Conservation (phyloP, 2,888 invertebrate genomes). For the Hemaris fuciformis region DNA sequence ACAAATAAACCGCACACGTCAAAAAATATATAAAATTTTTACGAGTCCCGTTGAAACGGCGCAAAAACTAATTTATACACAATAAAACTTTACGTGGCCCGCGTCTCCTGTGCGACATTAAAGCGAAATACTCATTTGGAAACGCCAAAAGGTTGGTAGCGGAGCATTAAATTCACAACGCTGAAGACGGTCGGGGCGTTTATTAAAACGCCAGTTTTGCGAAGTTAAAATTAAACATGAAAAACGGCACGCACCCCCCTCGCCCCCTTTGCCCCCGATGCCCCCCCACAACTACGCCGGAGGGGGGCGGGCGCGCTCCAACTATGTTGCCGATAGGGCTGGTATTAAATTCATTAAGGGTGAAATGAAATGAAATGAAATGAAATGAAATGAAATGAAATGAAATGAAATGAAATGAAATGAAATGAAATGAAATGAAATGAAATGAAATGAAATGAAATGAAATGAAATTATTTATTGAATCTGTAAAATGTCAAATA, state of each 20-base stretch:
- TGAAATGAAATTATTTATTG: too few relatives aligned
- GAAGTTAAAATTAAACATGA: conserved; percentile 82
- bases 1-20: neutral
- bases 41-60: neutral
- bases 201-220: conserved; percentile 79
- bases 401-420: too few relatives aligned
- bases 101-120: conserved; percentile 65
- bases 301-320: conserved; percentile 43
- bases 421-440: too few relatives aligned
- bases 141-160: conserved; percentile 64
- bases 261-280: conserved; percentile 23
- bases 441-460: too few relatives aligned
- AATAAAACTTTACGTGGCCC: conserved; percentile 56
- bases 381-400: too few relatives aligned
- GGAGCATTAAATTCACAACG: conserved; percentile 66
- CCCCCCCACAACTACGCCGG: conserved; percentile 32
- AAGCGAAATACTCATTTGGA: conserved; percentile 61
- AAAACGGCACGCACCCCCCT: conserved; percentile 58
- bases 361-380: too few relatives aligned
- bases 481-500: too few relatives aligned
- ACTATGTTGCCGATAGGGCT: conserved; percentile 53
- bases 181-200: conserved; percentile 69
- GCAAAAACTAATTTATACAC: conserved; percentile 68
- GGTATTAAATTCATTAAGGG: conserved; percentile 17
- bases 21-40: neutral